Evolutionary conservation across 2,797 vertebrate species (phyloP).

Genomic region (Urophycis tenuis): DNA sequence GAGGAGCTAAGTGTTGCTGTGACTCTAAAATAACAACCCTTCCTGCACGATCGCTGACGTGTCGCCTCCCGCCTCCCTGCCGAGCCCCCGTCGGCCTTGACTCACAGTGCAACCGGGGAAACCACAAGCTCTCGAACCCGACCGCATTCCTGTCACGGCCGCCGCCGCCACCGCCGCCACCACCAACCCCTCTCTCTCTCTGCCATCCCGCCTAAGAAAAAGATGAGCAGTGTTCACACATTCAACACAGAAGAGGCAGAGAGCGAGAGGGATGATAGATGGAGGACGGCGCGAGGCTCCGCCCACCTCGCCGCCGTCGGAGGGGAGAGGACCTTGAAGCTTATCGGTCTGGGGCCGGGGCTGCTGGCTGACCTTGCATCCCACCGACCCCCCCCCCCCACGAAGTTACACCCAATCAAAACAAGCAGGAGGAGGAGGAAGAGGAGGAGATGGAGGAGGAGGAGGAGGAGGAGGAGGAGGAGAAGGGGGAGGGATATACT

Average conservation of each 20-base stretch:
- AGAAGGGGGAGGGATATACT: background rate
- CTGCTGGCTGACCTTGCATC: slow-evolving; percentile 62
- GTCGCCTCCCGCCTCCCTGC: background rate
- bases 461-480: slow-evolving; percentile 32
- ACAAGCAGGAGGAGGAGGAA: slow-evolving; percentile 40
- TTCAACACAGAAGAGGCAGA: slow-evolving; percentile 32
- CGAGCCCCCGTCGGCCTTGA: background rate
- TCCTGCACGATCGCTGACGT: background rate
- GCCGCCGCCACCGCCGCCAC: too few species aligned
- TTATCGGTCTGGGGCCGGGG: slow-evolving; percentile 61
- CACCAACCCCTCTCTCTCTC: background rate
- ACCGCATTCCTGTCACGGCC: background rate
- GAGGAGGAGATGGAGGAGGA: too few species aligned
- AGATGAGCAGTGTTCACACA: slow-evolving; percentile 2
- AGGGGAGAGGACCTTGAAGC: slow-evolving; percentile 49
- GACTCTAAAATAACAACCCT: background rate
- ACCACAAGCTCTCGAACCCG: too few species aligned
- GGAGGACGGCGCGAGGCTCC: slow-evolving; percentile 35
- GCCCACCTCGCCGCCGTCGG: slow-evolving; percentile 44
- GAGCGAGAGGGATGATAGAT: slow-evolving; percentile 49
- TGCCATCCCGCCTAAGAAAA: background rate
- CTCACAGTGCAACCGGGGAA: background rate
- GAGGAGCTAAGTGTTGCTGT: background rate
- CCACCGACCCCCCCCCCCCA: slow-evolving; percentile 37
- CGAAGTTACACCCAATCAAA: slow-evolving; percentile 65